These are phyloP conservation scores for Arvicanthis niloticus DNA, from an alignment of 2,113 vertebrate genomes.

Conservation along the genomic window DNA sequence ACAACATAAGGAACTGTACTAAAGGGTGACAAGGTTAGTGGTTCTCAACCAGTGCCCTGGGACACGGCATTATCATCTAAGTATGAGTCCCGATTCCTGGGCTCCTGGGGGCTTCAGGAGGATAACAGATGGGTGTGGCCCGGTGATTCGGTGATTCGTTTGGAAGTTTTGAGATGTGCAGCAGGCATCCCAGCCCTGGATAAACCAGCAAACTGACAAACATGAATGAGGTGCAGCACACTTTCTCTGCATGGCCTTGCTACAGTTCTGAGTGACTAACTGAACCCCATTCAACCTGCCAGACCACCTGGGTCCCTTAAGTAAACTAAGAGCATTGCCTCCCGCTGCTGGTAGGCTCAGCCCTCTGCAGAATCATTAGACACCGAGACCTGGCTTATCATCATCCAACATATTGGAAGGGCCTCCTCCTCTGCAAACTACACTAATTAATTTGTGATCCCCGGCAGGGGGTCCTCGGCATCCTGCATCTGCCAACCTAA, in stretches of 20 bases:
- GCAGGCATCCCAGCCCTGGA: neutral
- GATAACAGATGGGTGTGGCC: constrained; percentile 55
- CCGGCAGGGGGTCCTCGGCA: constrained; percentile 75
- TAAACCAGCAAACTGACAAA: neutral
- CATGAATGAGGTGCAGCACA: neutral
- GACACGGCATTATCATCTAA: constrained; percentile 49
- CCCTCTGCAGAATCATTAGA: neutral
- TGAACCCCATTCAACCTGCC: neutral
- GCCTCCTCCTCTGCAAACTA: constrained; percentile 5
- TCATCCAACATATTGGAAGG: neutral
- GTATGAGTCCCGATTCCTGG: constrained; percentile 59
- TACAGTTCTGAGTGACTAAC: neutral
- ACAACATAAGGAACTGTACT: neutral
- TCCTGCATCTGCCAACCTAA: constrained; percentile 84
- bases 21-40: neutral
- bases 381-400: neutral
- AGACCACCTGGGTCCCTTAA: neutral
- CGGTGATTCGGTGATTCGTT: constrained; percentile 58
- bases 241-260: neutral
- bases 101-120: constrained; percentile 51
- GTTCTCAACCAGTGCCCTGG: neutral
- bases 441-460: constrained; percentile 87
- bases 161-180: neutral
- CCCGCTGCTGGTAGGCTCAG: neutral
- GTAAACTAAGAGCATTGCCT: neutral